phyloP scores from a whole-genome alignment of 2,888 invertebrate genomes.

The Lutraria lutraria region DNA sequence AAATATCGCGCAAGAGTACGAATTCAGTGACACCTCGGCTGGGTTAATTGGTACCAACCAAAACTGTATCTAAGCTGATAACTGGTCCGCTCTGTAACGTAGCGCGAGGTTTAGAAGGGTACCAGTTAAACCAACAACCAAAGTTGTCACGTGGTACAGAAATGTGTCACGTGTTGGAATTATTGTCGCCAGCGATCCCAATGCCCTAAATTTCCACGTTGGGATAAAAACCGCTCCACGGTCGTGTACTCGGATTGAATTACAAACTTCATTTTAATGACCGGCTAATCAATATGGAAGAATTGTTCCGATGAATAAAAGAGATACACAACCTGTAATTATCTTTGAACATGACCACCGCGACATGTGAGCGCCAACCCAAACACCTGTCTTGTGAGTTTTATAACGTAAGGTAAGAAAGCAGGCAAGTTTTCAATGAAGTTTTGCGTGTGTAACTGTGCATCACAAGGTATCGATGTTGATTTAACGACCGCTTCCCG shows the following conservation, averaged over 20 bases:
- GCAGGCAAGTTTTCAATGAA: conserved; percentile 55
- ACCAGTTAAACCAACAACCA: background rate
- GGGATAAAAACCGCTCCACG: conserved; percentile 41
- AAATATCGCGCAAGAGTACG: no score
- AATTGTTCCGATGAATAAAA: conserved; percentile 60
- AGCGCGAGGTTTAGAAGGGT: no score
- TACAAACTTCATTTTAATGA: conserved; percentile 58
- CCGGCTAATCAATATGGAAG: conserved; percentile 54
- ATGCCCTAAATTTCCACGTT: conserved; percentile 44
- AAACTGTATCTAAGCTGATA: no score
- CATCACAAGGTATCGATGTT: conserved; percentile 17
- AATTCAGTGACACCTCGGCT: no score
- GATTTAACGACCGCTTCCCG: background rate
- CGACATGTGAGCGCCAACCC: conserved; percentile 47
- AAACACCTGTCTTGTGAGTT: conserved; percentile 66
- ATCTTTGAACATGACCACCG: conserved; percentile 47
- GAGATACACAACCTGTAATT: conserved; percentile 58
- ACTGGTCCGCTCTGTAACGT: no score
- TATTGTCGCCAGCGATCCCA: conserved; percentile 49
- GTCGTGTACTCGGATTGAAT: conserved; percentile 43
- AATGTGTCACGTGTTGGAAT: background rate
- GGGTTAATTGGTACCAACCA: no score
- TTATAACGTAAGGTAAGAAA: conserved; percentile 63
- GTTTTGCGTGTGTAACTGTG: conserved; percentile 33
- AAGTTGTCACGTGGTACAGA: conserved; percentile 24